Percentiles rank a stretch among this genome's conserved stretches.
Conservation (phyloP, 1,140 invertebrate genomes). For the Mizuhopecten yessoensis region DNA sequence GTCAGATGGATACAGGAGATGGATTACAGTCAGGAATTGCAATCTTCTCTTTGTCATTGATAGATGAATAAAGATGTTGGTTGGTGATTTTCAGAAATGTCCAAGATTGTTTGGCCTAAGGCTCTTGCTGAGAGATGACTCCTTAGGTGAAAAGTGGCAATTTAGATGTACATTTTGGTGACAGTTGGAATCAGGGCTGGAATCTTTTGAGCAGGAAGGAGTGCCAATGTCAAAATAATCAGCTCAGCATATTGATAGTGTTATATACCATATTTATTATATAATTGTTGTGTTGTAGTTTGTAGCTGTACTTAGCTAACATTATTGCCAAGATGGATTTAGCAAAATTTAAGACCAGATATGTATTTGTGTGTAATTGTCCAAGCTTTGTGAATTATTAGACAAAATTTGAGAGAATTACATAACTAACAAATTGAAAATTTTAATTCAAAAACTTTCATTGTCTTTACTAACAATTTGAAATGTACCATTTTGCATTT, state of each 20-base stretch:
- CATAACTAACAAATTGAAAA: no score
- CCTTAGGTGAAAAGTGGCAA: neutral
- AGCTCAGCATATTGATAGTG: neutral
- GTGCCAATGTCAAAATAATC: neutral
- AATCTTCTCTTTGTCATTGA: constrained; percentile 6
- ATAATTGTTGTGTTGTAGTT: neutral
- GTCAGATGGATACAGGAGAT: neutral
- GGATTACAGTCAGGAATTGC: neutral
- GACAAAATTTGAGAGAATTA: no score
- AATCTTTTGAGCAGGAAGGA: neutral
- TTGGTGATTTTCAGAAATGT: neutral
- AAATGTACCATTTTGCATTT: no score
- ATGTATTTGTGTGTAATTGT: no score
- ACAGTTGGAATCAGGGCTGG: neutral
- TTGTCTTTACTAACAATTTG: no score
- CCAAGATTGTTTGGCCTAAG: neutral
- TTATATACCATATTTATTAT: neutral
- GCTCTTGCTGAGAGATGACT: neutral
- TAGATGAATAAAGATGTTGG: neutral
- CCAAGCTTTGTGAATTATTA: no score
- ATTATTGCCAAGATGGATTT: no score
- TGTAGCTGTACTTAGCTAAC: neutral
- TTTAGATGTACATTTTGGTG: neutral
- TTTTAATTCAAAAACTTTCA: no score
- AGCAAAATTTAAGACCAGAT: no score